Percentiles rank a stretch among this genome's conserved stretches.
Conservation (phyloP, 2,113 vertebrate species). For the Pyrgilauda ruficollis region DNA sequence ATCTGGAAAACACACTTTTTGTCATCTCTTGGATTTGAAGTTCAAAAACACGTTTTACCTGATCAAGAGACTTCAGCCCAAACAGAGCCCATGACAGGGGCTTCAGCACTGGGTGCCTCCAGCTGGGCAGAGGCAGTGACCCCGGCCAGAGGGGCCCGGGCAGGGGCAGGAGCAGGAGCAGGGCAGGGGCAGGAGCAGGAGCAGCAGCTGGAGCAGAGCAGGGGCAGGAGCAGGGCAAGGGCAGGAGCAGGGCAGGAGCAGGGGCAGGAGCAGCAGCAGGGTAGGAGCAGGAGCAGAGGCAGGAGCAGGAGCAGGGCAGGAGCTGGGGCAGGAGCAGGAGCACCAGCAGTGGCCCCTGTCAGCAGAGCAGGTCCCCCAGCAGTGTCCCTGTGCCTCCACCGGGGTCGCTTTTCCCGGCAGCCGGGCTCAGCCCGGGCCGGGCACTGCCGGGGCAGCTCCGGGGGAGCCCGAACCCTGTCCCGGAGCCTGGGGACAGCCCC, state of each 20-base stretch:
- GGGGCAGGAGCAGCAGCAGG: too few relatives aligned
- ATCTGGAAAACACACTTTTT: background rate
- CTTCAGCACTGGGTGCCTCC: fast-evolving
- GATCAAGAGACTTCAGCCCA: background rate
- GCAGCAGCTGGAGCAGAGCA: too few relatives aligned
- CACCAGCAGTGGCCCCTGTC: too few relatives aligned
- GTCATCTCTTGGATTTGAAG: background rate
- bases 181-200: too few relatives aligned
- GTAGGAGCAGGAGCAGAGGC: too few relatives aligned
- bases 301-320: too few relatives aligned
- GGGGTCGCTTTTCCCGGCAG: background rate
- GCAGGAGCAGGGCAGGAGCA: too few relatives aligned
- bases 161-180: background rate
- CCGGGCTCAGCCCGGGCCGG: background rate
- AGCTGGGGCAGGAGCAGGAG: background rate
- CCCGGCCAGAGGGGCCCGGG: background rate
- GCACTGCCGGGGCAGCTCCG: background rate
- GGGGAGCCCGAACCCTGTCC: fast-evolving
- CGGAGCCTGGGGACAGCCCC: background rate
- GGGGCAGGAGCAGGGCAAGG: background rate
- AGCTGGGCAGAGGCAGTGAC: fast-evolving
- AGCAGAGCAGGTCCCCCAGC: background rate
- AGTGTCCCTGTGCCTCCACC: fast-evolving
- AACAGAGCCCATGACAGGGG: fast-evolving
- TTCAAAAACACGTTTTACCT: background rate